phyloP scores from a whole-genome alignment of 1,140 invertebrate species.

The Trigoniulus corallinus region DNA sequence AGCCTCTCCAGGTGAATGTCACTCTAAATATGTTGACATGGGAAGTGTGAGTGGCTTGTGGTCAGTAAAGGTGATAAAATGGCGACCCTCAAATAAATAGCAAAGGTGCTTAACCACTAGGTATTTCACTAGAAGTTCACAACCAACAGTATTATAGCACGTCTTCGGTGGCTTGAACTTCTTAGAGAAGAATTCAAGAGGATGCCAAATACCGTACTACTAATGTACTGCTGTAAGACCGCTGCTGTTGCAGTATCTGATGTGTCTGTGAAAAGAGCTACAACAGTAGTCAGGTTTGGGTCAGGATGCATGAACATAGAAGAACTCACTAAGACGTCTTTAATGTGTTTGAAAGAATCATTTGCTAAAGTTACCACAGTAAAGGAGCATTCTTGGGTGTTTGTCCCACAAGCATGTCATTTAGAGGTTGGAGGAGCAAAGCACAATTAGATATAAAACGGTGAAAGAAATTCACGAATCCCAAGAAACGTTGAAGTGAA shows the following conservation, averaged over 20 bases:
- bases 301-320: constrained; percentile 9
- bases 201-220: constrained; percentile 3
- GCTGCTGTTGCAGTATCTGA: constrained; percentile 12
- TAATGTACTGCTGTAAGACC: constrained; percentile 7
- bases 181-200: constrained; percentile 10
- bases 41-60: too few relatives aligned
- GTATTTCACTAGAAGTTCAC: constrained; percentile 17
- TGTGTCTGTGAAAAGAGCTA: constrained; percentile 16
- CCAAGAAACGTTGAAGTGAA: too few relatives aligned
- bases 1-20: constrained; percentile 13
- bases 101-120: constrained; percentile 17
- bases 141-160: constrained; percentile 14
- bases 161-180: constrained; percentile 9
- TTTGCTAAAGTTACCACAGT: constrained; percentile 9
- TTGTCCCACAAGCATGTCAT: constrained; percentile 2
- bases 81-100: constrained; percentile 19
- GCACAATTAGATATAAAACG: too few relatives aligned
- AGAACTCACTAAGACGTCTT: constrained; percentile 5
- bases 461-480: too few relatives aligned
- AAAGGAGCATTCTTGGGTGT: constrained; percentile 1
- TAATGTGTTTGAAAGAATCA: constrained; percentile 13
- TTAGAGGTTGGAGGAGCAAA: constrained; percentile 7
- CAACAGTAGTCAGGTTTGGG: not conserved
- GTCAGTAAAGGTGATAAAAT: too few relatives aligned
- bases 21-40: constrained; percentile 10